A percentile compares a stretch with the other conserved stretches of the same genome.
These are phyloP conservation scores for Acipenser transmontanus DNA, from an alignment of 2,797 vertebrate species.

Conservation along the genomic window DNA sequence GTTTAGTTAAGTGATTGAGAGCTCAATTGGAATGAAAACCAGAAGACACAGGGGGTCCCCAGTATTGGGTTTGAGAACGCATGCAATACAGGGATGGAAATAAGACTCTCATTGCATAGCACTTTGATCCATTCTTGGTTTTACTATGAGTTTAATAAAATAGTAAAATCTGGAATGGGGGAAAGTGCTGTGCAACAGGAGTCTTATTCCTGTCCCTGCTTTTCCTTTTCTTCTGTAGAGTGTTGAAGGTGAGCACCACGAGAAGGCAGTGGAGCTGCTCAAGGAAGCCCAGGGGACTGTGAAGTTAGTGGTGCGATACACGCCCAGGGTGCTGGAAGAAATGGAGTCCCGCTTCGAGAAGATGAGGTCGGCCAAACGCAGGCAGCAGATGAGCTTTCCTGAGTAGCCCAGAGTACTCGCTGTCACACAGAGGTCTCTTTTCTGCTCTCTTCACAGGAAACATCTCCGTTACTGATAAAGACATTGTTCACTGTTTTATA, in stretches of 20 bases:
- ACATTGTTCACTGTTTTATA: too few relatives aligned
- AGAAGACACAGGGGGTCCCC: background rate
- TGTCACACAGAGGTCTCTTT: constrained; percentile 35
- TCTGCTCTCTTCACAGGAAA: constrained; percentile 26
- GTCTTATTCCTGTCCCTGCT: constrained; percentile 10
- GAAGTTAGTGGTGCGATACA: constrained; percentile 95
- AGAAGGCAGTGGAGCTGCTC: constrained; percentile 93
- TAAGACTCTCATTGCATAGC: background rate
- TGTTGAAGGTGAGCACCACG: constrained; percentile 95
- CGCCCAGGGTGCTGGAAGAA: constrained; percentile 93
- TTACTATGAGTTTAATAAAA: background rate
- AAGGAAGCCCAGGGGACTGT: constrained; percentile 96
- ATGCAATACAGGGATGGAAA: background rate
- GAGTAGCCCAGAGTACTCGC: constrained; percentile 49
- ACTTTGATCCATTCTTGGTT: background rate
- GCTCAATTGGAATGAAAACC: background rate
- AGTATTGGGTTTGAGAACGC: background rate
- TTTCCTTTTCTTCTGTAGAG: constrained; percentile 58
- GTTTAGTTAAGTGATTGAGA: too few relatives aligned
- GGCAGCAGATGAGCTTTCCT: constrained; percentile 86
- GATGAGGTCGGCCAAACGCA: constrained; percentile 95
- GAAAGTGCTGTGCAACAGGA: too few relatives aligned
- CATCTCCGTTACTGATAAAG: constrained; percentile 22
- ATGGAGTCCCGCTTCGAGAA: constrained; percentile 98
- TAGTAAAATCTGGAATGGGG: too few relatives aligned